These are phyloP conservation scores for Phoxinus phoxinus DNA, from an alignment of 2,113 vertebrate genomes.

Conservation along the genomic window DNA sequence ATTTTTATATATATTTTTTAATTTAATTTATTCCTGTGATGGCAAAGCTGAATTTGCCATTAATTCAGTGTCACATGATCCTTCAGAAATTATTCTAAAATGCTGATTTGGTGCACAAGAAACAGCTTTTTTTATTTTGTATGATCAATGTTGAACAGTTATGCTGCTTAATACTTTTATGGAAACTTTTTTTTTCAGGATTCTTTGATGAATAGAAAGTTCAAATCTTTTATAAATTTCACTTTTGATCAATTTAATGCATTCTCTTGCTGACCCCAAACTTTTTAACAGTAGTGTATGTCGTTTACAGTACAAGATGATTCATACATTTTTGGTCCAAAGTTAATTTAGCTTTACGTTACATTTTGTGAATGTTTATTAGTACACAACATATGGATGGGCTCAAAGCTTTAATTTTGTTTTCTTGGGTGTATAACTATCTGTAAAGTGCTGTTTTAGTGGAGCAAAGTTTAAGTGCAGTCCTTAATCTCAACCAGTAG, in stretches of 20 bases:
- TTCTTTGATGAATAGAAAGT: neutral
- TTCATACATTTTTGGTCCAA: neutral
- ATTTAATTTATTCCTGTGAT: neutral
- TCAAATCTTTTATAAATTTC: neutral
- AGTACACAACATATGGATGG: neutral
- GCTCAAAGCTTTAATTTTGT: neutral
- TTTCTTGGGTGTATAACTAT: neutral
- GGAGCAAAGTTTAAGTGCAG: no score
- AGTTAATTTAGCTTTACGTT: no score
- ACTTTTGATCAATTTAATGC: neutral
- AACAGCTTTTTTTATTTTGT: neutral
- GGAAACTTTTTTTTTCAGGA: neutral
- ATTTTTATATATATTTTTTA: neutral
- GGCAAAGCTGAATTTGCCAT: neutral
- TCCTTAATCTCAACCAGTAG: no score
- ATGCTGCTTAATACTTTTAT: neutral
- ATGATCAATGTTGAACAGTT: neutral
- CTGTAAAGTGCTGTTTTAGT: no score
- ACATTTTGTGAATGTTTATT: no score
- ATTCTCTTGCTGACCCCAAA: neutral
- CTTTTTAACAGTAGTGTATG: neutral
- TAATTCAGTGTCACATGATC: neutral
- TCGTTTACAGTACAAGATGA: neutral
- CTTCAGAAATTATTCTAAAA: neutral
- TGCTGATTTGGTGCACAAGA: neutral